Base-by-base conservation (phyloP, 2,888 invertebrate species). In the Scotopteryx bipunctaria region DNA sequence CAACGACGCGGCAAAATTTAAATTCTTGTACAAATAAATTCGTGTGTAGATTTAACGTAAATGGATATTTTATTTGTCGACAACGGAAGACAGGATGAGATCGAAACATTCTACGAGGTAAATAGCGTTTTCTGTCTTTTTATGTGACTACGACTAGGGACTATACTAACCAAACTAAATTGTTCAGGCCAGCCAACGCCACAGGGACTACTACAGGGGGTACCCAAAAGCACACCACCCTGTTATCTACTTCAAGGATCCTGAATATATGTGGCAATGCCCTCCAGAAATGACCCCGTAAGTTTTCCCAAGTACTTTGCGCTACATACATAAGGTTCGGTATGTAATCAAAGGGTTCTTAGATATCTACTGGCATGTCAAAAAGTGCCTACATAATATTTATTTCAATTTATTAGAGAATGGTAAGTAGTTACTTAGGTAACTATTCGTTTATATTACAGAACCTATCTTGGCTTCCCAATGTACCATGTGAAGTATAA, bases 191-290 rank as follows among this genome's bases (percentile, higher is more conserved):
- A 87, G 90, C 53, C 93, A 93, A 69, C 78, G 89, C 21, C 92
- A 93, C 57, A 84, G 94, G 52, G 92, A 93, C 65, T 93, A 92
- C 68, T 93, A 93, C 68, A 91, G 91, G 74, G 93, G 93, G 31
- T 91, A 91, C 54, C 80, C 91, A 1, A 92, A 91, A 43, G 82
- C 87, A 1, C 65, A 92, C 53, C 93, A 93, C 74, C 93, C 93
- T 0, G 67, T 93, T 33, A 69, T 83, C 38, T 93, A 91, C 70
- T 94, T 93, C 73, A 89, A 83, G 55, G 81, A 83, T 0, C 72
- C 86, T 2, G 73, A 84, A 35, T 92, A 87, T 61, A 67, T 70
- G 59, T 93, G 86, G 70, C 92, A 93, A 67, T 93, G 93, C 64
- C 91, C 93, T 5, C 73, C 86, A 33, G 91, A 92, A 64, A 91